These are phyloP conservation scores for Drosophila busckii DNA, from an alignment of 1,140 invertebrate species.

Conservation along the genomic window DNA sequence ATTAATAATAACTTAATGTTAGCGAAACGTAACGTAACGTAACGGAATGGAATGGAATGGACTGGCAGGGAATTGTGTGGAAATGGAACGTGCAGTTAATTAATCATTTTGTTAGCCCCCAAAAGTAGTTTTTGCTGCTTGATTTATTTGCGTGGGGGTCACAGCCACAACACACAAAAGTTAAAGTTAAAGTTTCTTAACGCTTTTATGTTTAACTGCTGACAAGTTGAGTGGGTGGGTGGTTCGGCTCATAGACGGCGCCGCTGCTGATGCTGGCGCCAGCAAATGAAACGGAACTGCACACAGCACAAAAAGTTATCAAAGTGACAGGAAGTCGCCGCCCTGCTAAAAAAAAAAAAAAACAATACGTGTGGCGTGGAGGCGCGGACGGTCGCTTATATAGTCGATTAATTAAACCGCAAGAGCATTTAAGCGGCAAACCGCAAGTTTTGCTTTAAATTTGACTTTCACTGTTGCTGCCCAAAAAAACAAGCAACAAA, in stretches of 20 bases:
- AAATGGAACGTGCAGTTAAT: conserved; percentile 72
- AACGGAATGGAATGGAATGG: conserved; percentile 1
- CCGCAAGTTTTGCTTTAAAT: conserved; percentile 69
- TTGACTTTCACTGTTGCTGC: conserved; percentile 51
- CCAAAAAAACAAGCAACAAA: conserved; percentile 6
- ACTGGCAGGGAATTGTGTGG: conserved; percentile 25
- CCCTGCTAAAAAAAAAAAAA: conserved; percentile 8
- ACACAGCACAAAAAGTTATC: conserved; percentile 6
- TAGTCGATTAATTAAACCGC: conserved; percentile 74
- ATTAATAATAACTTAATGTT: conserved; percentile 70
- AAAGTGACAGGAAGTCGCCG: conserved; percentile 33
- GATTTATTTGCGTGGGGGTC: conserved; percentile 59
- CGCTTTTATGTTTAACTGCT: conserved; percentile 20
- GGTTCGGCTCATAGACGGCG: not conserved
- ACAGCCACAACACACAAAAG: conserved; percentile 43
- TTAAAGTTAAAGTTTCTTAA: conserved; percentile 62
- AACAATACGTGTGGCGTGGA: not conserved
- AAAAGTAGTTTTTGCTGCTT: conserved; percentile 68
- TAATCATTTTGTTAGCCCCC: conserved; percentile 62
- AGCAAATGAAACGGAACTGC: conserved; percentile 1
- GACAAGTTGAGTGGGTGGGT: too few species aligned
- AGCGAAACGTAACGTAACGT: too few species aligned
- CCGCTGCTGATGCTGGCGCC: conserved; percentile 7
- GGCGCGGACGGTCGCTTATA: conserved; percentile 26
- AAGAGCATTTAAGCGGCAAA: conserved; percentile 69